Base-by-base conservation (phyloP, 2,888 invertebrate species). In the Meganola albula region DNA sequence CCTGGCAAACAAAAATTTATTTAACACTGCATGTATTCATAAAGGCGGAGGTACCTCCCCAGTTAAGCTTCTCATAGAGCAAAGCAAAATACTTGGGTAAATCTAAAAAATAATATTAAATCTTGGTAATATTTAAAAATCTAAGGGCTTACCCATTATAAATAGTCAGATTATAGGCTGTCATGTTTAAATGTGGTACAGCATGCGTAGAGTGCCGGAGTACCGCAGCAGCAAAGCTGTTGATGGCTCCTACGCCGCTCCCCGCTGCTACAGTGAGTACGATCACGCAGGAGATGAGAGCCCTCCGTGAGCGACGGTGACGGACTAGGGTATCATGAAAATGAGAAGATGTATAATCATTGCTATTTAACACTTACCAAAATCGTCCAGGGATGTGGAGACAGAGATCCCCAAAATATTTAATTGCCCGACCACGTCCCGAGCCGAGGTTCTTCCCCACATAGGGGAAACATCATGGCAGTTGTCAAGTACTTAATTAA, bases 171-270 rank as follows among this genome's bases (percentile, higher is more conserved):
- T 84, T 84, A 35, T 77, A 82, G 9, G 66, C 78, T 0, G 84
- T 83, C 1, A 68, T 28, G 48, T 83, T 83, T 11, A 84, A 65
- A 2, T 48, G 55, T 0, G 83, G 83, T 3, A 79, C 68, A 1
- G 50, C 38, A 22, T 75, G 82, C 0, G 69, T 57, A 0, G 84
- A 80, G 40, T 83, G 76, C 1, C 65, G 51, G 8, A 85, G 59
- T 9, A 85, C 68, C 1, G 82, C 82, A 0, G 82, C 73, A 0
- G 84, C 84, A 35, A 79, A 85, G 59, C 82, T 82, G 58, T 68
- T 76, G 31, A 84, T 72, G 0, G 85, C 85, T 11, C 78, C 82
- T 0, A 72, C 83, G 20, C 84, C 84, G 44, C 79, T 78, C 16
- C 83, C 79, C 0, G 74, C 85, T 0, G 82, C 78, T 0, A 74